phyloP scores from a whole-genome alignment of 2,113 vertebrate genomes.

The Lophochroa leadbeateri region DNA sequence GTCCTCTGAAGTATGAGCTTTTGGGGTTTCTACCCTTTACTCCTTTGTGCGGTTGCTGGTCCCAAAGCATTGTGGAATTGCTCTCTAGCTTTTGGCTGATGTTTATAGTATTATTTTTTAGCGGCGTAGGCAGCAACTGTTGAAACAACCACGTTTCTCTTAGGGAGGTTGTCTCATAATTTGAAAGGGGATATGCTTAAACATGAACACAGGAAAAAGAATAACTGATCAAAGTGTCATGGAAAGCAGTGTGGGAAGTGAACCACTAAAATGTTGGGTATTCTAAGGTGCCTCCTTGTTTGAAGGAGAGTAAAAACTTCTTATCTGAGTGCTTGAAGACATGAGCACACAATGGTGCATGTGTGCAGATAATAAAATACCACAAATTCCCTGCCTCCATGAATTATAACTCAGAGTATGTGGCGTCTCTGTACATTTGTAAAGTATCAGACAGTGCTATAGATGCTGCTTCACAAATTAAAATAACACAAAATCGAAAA shows the following conservation, averaged over 20 bases:
- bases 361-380: neutral
- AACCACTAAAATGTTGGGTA: neutral
- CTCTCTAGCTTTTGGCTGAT: neutral
- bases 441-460: neutral
- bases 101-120: neutral
- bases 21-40: neutral
- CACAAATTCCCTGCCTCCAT: neutral
- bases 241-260: neutral
- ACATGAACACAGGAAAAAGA: neutral
- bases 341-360: neutral
- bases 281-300: neutral
- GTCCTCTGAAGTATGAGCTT: conserved; percentile 22
- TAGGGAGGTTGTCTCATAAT: neutral
- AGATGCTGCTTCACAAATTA: neutral
- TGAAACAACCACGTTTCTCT: conserved; percentile 16
- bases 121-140: neutral
- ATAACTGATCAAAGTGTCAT: neutral
- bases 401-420: neutral
- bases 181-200: neutral
- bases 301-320: neutral
- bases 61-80: neutral
- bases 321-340: neutral
- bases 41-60: neutral
- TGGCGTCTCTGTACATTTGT: neutral
- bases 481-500: neutral